Evolutionary conservation across 2,797 vertebrate genomes (phyloP), one percentile per base, ranked within the genome.

Genomic region (Coregonus suidteri): DNA sequence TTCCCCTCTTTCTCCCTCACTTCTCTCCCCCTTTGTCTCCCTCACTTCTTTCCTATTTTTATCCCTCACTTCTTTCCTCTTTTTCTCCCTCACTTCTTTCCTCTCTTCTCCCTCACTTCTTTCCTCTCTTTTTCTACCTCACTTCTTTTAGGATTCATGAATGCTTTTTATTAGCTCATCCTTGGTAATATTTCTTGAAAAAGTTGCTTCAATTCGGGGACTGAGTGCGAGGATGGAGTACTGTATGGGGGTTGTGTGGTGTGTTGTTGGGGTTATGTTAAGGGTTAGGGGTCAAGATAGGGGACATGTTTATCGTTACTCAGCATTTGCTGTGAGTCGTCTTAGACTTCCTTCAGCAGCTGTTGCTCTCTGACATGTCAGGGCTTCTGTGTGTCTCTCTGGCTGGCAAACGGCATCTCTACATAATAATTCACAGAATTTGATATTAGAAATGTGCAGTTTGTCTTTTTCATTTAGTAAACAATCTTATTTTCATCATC

Each of bases 21-120:
- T 0, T 54, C 6, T 25, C n/a, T 6, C 1, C 6, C 59, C 1
- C 18, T 18, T 6, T 20, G 0, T n/a, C 25, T 62, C 16, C 0
- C 6, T 5, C 1, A 20, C 59, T 6, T 62, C n/a, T 6, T 64
- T n/a, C 16, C n/a, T 1, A 0, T 59, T 4, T 15, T 18, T 0
- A 2, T 18, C 54, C 13, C 16, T 15, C 4, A 6, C 0, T 4
- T 64, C 5, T 6, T 64, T n/a, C 16, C 0, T 1, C 16, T 25
- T n/a, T 6, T 30, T 35, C 4, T 1, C 0, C 6, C 1, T 41
- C 6, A 6, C 0, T 6, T 41, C 37, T 41, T 41, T 41, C 37
- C 37, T 0, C 1, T 7, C 0, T 41, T 7, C 3, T 1, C 37
- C 0, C 37, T 41, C 25, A 6, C 30, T 31, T 2, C 0, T 15